Evolutionary conservation across 2,888 invertebrate genomes (phyloP).

Genomic region (Agonopterix heracliana): DNA sequence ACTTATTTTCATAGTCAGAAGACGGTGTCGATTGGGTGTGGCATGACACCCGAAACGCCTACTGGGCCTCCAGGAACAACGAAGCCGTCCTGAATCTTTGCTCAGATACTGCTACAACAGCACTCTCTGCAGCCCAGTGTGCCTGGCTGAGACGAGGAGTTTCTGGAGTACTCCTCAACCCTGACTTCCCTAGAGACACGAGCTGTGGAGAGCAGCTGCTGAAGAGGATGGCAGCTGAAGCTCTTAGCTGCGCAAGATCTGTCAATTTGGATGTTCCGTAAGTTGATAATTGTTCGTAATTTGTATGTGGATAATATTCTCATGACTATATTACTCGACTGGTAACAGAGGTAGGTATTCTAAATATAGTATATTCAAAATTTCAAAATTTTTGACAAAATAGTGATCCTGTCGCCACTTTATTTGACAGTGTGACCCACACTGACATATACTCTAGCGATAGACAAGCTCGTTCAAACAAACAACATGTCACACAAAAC

Average conservation of each 20-base stretch:
- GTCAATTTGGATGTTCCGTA: slow-evolving; percentile 49
- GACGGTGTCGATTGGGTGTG: slow-evolving; percentile 42
- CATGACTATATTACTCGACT: too few species aligned
- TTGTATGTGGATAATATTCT: too few species aligned
- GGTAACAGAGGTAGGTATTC: too few species aligned
- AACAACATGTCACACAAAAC: too few species aligned
- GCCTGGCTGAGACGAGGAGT: slow-evolving; percentile 53
- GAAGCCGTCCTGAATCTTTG: slow-evolving; percentile 55
- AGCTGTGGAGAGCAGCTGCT: slow-evolving; percentile 44
- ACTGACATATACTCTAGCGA: too few species aligned
- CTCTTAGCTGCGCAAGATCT: slow-evolving; percentile 44
- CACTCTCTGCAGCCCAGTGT: slow-evolving; percentile 47
- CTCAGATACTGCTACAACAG: slow-evolving; percentile 38
- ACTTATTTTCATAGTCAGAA: slow-evolving; percentile 3
- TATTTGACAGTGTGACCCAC: too few species aligned
- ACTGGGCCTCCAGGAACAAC: slow-evolving; percentile 35
- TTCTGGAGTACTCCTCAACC: slow-evolving; percentile 46
- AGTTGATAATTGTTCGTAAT: too few species aligned
- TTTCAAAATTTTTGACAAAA: too few species aligned
- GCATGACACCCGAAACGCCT: slow-evolving; percentile 39
- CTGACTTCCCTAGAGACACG: slow-evolving; percentile 38
- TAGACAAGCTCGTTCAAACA: too few species aligned
- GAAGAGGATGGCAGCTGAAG: slow-evolving; percentile 44
- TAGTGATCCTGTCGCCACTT: too few species aligned
- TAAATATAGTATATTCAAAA: too few species aligned